Base-by-base conservation (phyloP, 2,888 invertebrate genomes). In the Autographa gamma region DNA sequence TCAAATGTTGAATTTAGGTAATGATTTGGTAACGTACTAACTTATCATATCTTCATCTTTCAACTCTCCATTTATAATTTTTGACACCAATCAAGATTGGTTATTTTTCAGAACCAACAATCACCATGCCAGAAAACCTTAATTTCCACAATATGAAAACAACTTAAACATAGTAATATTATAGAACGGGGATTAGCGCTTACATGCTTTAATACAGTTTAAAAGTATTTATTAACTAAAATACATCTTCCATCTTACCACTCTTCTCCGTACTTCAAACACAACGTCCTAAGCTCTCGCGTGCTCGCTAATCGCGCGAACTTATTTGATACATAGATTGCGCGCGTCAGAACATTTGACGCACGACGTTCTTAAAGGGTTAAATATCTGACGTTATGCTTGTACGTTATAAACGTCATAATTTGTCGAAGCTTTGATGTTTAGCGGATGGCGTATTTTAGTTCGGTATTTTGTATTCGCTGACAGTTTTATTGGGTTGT, bases 381-480 rank as follows among this genome's bases (percentile, higher is more conserved):
- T 75, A 60, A 59, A 68, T 69, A 75, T 73, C 69, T 70, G 48
- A 80, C 66, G 56, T 34, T 38, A 60, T 69, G 65, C 16, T 65
- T 18, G 34, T 34, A 9, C 58, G 11, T 58, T 60, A 13, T 78
- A 71, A 78, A 74, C 66, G 66, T 71, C 71, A 78, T 69, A 77
- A 78, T 77, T 77, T 78, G 74, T 78, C 79, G 65, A 74, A 56
- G 66, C 80, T 80, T 80, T 80, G 80, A 79, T 69, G 76, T 81
- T 67, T 13, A 48, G 19, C 65, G 68, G 71, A 79, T 68, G 62
- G 71, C 58, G 62, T 56, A 75, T 66, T 80, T 78, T 62, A 65
- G 58, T 69, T 64, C 52, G 38, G 13, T 25, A 34, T 34, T 60
- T 31, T n/a, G n/a, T 38, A 59, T 66, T 41, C 59, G 19, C 56